phyloP scores from a whole-genome alignment of 2,888 invertebrate genomes.

The Leptinotarsa rubiginosa region DNA sequence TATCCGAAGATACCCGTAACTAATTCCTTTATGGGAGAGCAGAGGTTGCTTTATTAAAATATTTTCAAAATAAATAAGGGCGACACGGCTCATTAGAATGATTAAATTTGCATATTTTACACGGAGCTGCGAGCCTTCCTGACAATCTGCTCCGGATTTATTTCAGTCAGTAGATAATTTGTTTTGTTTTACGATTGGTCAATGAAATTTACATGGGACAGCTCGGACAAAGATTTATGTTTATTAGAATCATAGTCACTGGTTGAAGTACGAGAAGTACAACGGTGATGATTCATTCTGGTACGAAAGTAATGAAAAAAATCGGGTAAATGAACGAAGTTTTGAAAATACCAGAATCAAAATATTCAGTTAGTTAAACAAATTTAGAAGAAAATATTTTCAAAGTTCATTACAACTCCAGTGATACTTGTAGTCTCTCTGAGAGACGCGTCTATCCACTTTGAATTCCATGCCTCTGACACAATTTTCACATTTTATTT shows the following conservation, averaged over 20 bases:
- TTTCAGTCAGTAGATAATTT: slow-evolving; percentile 23
- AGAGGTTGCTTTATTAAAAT: slow-evolving; percentile 50
- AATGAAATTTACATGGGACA: slow-evolving; percentile 32
- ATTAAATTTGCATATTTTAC: slow-evolving; percentile 53
- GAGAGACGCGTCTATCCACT: no score
- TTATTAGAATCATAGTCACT: not conserved
- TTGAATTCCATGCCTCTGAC: no score
- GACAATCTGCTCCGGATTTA: slow-evolving; percentile 40
- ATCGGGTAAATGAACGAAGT: no score
- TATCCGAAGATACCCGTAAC: slow-evolving; percentile 49
- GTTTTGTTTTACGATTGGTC: slow-evolving; percentile 25
- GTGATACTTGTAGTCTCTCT: no score
- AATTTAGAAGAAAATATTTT: no score
- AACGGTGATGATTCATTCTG: not conserved
- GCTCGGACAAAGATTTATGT: slow-evolving; percentile 17
- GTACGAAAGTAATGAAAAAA: no score
- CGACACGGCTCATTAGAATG: slow-evolving; percentile 53
- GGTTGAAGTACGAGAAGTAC: not conserved
- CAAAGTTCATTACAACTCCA: no score
- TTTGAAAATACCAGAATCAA: no score
- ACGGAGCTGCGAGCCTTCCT: slow-evolving; percentile 30
- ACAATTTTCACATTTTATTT: no score
- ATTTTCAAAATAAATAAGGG: slow-evolving; percentile 54
- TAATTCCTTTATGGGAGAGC: slow-evolving; percentile 42
- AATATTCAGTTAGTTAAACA: no score